Conservation (phyloP, 1,140 invertebrate genomes). For the Acromyrmex echinatior region DNA sequence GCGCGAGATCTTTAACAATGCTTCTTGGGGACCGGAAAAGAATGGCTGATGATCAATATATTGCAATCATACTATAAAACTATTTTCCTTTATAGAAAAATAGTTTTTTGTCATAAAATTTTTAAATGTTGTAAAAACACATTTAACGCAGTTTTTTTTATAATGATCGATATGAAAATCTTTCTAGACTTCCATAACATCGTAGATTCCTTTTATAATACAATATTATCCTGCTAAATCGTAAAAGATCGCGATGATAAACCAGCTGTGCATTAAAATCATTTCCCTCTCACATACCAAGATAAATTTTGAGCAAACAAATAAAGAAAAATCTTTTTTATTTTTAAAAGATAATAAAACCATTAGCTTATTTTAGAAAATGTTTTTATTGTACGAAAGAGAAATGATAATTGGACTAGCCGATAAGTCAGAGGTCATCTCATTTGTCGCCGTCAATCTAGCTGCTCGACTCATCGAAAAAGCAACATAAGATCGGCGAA, state of each 20-base stretch:
- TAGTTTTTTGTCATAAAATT: neutral
- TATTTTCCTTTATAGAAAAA: neutral
- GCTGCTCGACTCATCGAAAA: conserved; percentile 94
- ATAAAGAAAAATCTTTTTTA: neutral
- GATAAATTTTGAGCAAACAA: neutral
- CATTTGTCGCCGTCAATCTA: conserved; percentile 64
- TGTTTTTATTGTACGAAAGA: neutral
- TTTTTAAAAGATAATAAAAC: neutral
- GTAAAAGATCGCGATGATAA: conserved; percentile 31
- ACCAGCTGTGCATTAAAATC: conserved; percentile 23
- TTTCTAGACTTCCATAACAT: neutral
- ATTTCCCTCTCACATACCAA: neutral
- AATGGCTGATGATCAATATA: neutral
- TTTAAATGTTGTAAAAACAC: neutral
- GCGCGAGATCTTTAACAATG: conserved; percentile 38
- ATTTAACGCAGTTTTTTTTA: neutral
- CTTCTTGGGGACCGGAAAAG: neutral
- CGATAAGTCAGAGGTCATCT: conserved; percentile 33
- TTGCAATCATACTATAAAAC: no score
- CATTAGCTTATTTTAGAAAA: neutral
- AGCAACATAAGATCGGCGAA: conserved; percentile 96
- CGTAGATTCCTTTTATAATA: neutral
- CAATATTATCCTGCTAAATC: conserved; percentile 28
- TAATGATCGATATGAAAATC: neutral
- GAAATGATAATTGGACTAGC: conserved; percentile 55